Evolutionary conservation across 2,888 invertebrate genomes (phyloP).

Genomic region (Leistus spinibarbis): DNA sequence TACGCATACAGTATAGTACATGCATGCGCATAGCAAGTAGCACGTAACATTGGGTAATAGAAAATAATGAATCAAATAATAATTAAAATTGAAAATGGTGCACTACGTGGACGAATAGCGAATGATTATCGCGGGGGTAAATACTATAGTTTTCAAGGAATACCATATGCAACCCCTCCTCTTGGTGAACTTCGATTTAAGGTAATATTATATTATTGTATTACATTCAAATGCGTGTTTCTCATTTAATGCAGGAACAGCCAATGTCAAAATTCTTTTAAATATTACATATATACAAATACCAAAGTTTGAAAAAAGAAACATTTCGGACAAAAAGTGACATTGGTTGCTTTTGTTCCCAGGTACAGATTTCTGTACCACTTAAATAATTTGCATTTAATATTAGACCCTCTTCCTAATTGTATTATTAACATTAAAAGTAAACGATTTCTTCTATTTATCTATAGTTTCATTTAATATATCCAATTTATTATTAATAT

Average conservation of each 20-base stretch:
- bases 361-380: too few relatives aligned
- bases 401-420: neutral
- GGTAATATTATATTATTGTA: constrained; percentile 45
- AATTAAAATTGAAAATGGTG: constrained; percentile 50
- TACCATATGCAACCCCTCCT: constrained; percentile 56
- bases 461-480: too few relatives aligned
- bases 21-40: neutral
- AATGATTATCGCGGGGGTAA: constrained; percentile 46
- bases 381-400: neutral
- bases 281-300: too few relatives aligned
- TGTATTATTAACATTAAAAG: neutral
- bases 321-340: too few relatives aligned
- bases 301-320: too few relatives aligned
- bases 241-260: too few relatives aligned
- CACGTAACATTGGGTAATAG: neutral
- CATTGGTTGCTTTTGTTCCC: too few relatives aligned
- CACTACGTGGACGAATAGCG: constrained; percentile 48
- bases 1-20: neutral
- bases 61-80: constrained; percentile 40
- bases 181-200: constrained; percentile 54
- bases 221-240: too few relatives aligned
- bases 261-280: too few relatives aligned
- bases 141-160: constrained; percentile 52
- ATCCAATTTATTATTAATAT: too few relatives aligned
- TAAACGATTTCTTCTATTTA: too few relatives aligned